Conservation (phyloP, 2,888 invertebrate species). For the Pycnomerus fuliginosus region DNA sequence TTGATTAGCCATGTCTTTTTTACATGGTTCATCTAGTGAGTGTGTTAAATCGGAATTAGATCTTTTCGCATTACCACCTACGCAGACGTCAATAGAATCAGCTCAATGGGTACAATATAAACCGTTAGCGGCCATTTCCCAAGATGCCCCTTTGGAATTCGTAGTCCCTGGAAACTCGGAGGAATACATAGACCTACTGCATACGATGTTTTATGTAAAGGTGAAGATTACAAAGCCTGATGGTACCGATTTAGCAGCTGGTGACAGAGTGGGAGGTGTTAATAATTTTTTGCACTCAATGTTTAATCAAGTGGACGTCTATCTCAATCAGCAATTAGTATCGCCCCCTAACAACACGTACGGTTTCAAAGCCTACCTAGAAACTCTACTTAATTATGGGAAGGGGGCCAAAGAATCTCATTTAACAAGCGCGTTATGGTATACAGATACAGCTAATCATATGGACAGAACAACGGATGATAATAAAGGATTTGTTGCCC, state of each 20-base stretch:
- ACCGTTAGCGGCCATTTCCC: slow-evolving; percentile 28
- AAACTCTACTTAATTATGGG: slow-evolving; percentile 5
- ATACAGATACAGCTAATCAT: slow-evolving; percentile 3
- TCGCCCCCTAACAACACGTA: slow-evolving; percentile 12
- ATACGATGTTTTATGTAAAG: slow-evolving; percentile 29
- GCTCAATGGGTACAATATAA: slow-evolving; percentile 32
- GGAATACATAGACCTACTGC: slow-evolving; percentile 32
- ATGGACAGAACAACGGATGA: slow-evolving; percentile 3
- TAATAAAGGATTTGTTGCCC: background rate
- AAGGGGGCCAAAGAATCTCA: slow-evolving; percentile 4
- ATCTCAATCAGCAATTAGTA: slow-evolving; percentile 10
- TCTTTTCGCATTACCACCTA: slow-evolving; percentile 32
- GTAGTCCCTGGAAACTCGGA: slow-evolving; percentile 29
- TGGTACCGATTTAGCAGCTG: slow-evolving; percentile 2
- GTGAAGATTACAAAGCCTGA: slow-evolving; percentile 20
- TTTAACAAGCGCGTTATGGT: slow-evolving; percentile 4
- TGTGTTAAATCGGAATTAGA: slow-evolving; percentile 30
- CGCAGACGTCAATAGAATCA: slow-evolving; percentile 30
- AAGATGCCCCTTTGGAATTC: slow-evolving; percentile 34
- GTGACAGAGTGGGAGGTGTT: background rate
- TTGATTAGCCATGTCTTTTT: slow-evolving; percentile 26
- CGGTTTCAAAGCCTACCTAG: slow-evolving; percentile 1
- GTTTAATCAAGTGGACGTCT: slow-evolving; percentile 12
- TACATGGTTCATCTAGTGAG: slow-evolving; percentile 28
- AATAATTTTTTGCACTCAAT: slow-evolving; percentile 10